Base-by-base conservation (phyloP, 2,888 invertebrate species). In the Podabrus alpinus region DNA sequence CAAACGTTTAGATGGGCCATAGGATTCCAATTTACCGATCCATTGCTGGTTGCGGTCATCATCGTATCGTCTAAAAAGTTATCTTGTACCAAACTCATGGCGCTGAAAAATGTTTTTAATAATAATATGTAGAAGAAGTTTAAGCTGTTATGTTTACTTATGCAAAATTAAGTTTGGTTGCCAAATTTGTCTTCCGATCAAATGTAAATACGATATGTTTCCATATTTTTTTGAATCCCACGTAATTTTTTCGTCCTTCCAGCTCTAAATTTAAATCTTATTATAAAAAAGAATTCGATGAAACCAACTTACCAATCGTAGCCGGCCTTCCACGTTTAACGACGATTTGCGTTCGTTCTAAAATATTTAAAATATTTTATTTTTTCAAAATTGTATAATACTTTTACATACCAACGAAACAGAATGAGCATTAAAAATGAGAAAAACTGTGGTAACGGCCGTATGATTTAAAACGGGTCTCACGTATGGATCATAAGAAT, bases 221-320 rank as follows among this genome's bases (percentile, higher is more conserved):
- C 89, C 90, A 83, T 89, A 92, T 60, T 90, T 89, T 15, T 82
- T 84, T 0, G 91, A 90, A 78, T 90, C 86, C 93, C 93, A 94
- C 0, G 87, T 85, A 80, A 93, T 85, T 76, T 90, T 91, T 13
- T 89, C 86, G 80, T 93, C 93, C 0, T 83, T 86, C 94, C 94
- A 94, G 77, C 85, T 87, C 92, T 92, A 83, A 45, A 87, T 59
- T 66, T 64, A 59, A 11, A 59, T 45, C n/a, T 19, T 9, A 13
- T 16, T 29, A 11, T n/a, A 45, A n/a, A n/a, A 45, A n/a, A n/a
- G n/a, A 45, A 9, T 45, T 13, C 7, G 29, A n/a, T 5, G 7
- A 45, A n/a, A 45, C 7, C 9, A 17, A 79, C 83, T 86, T 85
- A 89, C 89, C 86, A 90, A 77, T 73, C 85, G 80, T 7, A 89